A percentile compares a stretch with the other conserved stretches of the same genome.
These are phyloP conservation scores for Listronotus bonariensis DNA, from an alignment of 1,140 invertebrate genomes.

Conservation along the genomic window DNA sequence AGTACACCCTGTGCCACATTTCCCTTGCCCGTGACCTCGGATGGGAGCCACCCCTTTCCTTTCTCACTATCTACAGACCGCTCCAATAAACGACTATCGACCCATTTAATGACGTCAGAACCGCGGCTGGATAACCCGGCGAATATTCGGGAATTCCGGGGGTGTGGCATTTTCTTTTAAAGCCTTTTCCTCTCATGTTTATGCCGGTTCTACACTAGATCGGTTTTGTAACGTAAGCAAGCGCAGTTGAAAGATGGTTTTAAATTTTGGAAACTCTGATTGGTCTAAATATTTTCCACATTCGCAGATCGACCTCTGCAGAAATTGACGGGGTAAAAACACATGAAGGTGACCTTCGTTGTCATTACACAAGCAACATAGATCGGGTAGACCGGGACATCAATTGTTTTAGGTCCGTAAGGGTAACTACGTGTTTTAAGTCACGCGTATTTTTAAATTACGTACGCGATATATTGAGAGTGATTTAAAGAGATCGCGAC, in stretches of 20 bases:
- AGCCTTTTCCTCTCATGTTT: not conserved
- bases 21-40: too few relatives aligned
- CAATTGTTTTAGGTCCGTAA: not conserved
- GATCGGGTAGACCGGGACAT: not conserved
- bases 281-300: too few relatives aligned
- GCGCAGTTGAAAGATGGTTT: not conserved
- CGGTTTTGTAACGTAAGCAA: not conserved
- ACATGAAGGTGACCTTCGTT: slow-evolving; percentile 19
- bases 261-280: too few relatives aligned
- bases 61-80: not conserved
- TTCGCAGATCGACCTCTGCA: not conserved
- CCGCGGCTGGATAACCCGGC: not conserved
- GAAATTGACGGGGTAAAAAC: not conserved
- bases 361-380: not conserved
- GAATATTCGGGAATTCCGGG: slow-evolving; percentile 20
- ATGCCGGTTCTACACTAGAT: not conserved
- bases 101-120: slow-evolving; percentile 13
- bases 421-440: not conserved
- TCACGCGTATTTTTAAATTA: not conserved
- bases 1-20: too few relatives aligned
- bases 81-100: not conserved
- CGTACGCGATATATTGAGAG: too few relatives aligned
- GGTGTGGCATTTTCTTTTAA: slow-evolving; percentile 10
- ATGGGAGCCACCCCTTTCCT: too few relatives aligned
- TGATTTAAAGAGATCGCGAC: too few relatives aligned